These are phyloP conservation scores for Crenichthys baileyi DNA, from an alignment of 2,797 vertebrate genomes.

Conservation along the genomic window DNA sequence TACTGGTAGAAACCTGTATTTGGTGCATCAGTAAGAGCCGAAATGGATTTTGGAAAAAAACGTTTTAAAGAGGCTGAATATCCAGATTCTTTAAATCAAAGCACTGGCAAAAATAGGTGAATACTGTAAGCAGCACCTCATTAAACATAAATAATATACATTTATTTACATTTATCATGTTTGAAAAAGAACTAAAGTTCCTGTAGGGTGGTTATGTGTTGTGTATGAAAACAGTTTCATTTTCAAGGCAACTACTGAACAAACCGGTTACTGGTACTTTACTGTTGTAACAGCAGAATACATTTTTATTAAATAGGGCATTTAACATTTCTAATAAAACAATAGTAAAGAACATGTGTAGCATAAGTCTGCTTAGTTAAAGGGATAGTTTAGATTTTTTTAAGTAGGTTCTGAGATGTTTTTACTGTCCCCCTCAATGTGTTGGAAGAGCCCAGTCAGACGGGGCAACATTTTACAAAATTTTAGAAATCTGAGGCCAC, in stretches of 20 bases:
- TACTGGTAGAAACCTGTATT: background rate
- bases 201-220: background rate
- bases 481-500: background rate
- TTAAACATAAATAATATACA: no score
- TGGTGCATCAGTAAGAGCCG: background rate
- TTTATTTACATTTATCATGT: no score
- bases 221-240: background rate
- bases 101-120: no score
- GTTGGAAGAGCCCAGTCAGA: background rate
- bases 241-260: background rate
- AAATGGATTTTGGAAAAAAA: background rate
- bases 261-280: no score
- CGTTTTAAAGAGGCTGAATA: no score
- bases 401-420: background rate
- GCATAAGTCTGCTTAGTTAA: constrained; percentile 1
- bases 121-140: no score
- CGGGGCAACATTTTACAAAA: background rate
- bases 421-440: background rate
- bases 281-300: background rate
- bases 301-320: background rate
- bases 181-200: background rate
- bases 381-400: background rate
- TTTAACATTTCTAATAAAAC: background rate
- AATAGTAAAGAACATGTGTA: background rate
- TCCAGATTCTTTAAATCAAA: no score